These are phyloP conservation scores for Ceratina calcarata DNA, from an alignment of 1,140 invertebrate species.

Conservation along the genomic window DNA sequence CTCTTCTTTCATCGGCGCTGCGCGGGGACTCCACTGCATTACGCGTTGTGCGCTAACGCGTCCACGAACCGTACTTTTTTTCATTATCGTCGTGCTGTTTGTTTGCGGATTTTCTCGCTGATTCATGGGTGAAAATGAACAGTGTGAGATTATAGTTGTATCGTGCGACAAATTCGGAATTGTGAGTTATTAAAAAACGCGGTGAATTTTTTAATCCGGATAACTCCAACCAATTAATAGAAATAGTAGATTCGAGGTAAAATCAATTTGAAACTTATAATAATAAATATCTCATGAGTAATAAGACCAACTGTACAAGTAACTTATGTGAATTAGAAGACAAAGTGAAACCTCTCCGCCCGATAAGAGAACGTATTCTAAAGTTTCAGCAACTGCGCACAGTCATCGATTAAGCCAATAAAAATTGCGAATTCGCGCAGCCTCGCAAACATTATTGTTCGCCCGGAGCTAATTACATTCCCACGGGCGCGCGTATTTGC, in stretches of 20 bases:
- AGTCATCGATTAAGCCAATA: constrained; percentile 4
- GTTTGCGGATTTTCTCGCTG: neutral
- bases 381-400: neutral
- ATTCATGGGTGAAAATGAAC: neutral
- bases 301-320: no score
- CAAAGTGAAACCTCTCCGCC: no score
- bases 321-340: no score
- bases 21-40: neutral
- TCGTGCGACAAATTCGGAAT: neutral
- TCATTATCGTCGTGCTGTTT: neutral
- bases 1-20: constrained; percentile 58
- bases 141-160: neutral
- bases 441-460: constrained; percentile 39
- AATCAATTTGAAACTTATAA: no score
- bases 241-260: no score
- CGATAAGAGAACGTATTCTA: neutral
- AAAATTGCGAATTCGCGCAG: constrained; percentile 37
- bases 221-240: no score
- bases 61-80: neutral
- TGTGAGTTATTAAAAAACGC: no score
- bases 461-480: constrained; percentile 43
- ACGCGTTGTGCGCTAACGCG: neutral
- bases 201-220: no score
- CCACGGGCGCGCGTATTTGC: constrained; percentile 48
- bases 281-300: no score